Conservation (phyloP, 2,888 invertebrate species). For the Malthinus flaveolus region DNA sequence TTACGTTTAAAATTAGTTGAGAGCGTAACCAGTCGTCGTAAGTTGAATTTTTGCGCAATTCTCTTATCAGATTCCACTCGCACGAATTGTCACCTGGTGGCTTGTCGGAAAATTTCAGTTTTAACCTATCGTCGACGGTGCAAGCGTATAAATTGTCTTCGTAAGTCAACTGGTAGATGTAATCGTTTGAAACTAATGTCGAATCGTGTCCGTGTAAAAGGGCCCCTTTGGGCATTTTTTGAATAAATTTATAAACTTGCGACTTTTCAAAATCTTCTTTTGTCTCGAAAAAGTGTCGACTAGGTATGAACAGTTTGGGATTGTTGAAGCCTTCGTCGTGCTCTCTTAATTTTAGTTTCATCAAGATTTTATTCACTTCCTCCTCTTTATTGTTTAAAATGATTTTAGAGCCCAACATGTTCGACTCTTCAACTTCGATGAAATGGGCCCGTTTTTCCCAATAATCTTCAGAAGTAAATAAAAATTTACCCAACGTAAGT, state of each 20-base stretch:
- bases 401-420: conserved; percentile 21
- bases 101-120: conserved; percentile 34
- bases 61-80: conserved; percentile 57
- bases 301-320: conserved; percentile 59
- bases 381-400: conserved; percentile 40
- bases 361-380: conserved; percentile 41
- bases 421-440: conserved; percentile 15
- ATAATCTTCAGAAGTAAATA: conserved; percentile 15
- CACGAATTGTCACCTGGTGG: conserved; percentile 22
- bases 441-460: conserved; percentile 28
- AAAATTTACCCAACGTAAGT: no score
- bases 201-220: conserved; percentile 71
- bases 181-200: conserved; percentile 64
- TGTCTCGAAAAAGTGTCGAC: conserved; percentile 67
- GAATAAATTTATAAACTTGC: conserved; percentile 66
- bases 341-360: conserved; percentile 44
- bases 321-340: conserved; percentile 42
- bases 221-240: conserved; percentile 74
- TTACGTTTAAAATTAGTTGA: conserved; percentile 35
- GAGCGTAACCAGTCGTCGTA: conserved; percentile 36
- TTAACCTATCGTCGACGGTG: conserved; percentile 33
- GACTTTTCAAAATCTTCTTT: conserved; percentile 63
- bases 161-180: conserved; percentile 65
- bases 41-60: conserved; percentile 42
- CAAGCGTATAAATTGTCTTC: conserved; percentile 59